A percentile compares a stretch with the other conserved stretches of the same genome.
These are phyloP conservation scores for Hipposideros larvatus DNA, from an alignment of 2,797 vertebrate genomes.

Conservation along the genomic window DNA sequence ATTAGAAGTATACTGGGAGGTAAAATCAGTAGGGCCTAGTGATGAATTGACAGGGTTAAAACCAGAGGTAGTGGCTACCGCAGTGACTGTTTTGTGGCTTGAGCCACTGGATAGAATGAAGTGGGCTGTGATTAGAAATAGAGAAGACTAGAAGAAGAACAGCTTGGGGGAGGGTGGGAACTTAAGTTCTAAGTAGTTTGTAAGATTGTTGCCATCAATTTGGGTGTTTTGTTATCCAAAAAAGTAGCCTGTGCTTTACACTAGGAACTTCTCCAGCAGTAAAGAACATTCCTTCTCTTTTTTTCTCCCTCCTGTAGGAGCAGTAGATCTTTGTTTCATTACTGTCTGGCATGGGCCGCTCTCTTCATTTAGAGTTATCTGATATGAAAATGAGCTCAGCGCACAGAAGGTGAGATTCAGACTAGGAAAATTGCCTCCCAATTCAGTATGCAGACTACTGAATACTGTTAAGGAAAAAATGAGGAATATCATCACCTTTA, in stretches of 20 bases:
- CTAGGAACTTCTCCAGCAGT: neutral
- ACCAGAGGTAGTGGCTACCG: neutral
- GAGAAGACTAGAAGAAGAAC: neutral
- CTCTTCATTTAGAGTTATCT: constrained; percentile 49
- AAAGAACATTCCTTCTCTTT: neutral
- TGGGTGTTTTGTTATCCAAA: neutral
- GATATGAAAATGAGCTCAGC: constrained; percentile 63
- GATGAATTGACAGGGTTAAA: neutral
- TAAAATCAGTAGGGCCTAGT: neutral
- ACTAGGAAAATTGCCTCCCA: constrained; percentile 50
- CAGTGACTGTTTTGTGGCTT: neutral
- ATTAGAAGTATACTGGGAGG: neutral
- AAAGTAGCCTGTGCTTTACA: neutral
- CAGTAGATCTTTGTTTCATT: constrained; percentile 4
- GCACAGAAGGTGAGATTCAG: constrained; percentile 40
- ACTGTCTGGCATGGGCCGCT: neutral
- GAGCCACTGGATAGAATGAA: neutral
- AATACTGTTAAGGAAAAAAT: constrained; percentile 44
- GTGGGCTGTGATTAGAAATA: neutral
- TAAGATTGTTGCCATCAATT: neutral
- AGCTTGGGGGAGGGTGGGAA: neutral
- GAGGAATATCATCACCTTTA: constrained; percentile 69
- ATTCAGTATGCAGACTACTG: neutral
- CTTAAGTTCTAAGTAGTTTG: neutral
- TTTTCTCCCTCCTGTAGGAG: neutral